Evolutionary conservation across 2,113 vertebrate genomes (phyloP).

Genomic region (Rhodinocichla rosea): DNA sequence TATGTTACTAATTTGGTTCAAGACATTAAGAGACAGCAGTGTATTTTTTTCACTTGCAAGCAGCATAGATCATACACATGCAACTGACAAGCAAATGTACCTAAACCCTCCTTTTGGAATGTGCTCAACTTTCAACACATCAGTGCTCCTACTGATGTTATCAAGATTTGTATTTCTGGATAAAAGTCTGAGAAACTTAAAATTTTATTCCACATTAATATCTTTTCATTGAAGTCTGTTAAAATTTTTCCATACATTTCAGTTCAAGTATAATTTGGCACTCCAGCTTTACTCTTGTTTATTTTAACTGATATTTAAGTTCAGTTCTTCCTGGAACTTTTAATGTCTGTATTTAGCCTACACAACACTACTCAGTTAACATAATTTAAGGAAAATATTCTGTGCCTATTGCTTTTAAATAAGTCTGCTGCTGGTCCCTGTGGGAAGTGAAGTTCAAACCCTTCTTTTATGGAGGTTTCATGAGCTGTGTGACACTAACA

Average conservation of each 20-base stretch:
- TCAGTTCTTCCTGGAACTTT: neutral
- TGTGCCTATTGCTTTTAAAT: conserved; percentile 8
- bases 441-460: neutral
- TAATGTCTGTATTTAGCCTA: neutral
- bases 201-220: neutral
- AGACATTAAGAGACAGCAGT: neutral
- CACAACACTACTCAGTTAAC: neutral
- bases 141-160: neutral
- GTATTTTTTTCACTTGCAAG: neutral
- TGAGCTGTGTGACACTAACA: neutral
- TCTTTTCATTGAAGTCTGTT: neutral
- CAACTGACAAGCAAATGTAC: neutral
- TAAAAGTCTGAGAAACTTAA: neutral
- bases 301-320: neutral
- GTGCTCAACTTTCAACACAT: neutral
- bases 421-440: neutral
- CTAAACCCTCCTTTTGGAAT: neutral
- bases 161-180: neutral
- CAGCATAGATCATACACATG: neutral
- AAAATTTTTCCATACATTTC: neutral
- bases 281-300: neutral
- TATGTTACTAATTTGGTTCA: neutral
- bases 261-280: neutral
- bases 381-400: conserved; percentile 18
- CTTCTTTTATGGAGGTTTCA: neutral